Percentiles rank a stretch among this genome's conserved stretches.
These are phyloP conservation scores for Caprella mutica DNA, from an alignment of 2,888 invertebrate species.

Conservation along the genomic window DNA sequence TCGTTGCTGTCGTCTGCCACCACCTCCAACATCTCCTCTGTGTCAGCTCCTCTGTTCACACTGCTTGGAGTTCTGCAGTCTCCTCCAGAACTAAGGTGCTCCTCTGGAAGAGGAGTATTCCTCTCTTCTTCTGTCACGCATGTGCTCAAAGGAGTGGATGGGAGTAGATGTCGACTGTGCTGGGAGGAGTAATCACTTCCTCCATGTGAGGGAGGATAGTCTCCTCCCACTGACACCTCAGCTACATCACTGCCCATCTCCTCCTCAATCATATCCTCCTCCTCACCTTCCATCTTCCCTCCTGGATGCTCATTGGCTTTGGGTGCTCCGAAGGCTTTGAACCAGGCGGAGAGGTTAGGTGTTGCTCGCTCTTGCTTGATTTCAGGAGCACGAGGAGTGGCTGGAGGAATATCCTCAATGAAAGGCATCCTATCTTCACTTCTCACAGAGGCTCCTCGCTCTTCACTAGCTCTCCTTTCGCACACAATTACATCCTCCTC, in stretches of 20 bases:
- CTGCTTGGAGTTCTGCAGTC: background rate
- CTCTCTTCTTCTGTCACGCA: no score
- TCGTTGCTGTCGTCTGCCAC: slow-evolving; percentile 1
- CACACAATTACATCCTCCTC: slow-evolving; percentile 23
- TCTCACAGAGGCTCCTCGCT: slow-evolving; percentile 34
- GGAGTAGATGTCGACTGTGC: no score
- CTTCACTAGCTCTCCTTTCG: slow-evolving; percentile 22
- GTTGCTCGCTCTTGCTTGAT: slow-evolving; percentile 46
- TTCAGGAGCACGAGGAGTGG: slow-evolving; percentile 25
- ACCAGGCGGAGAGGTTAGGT: slow-evolving; percentile 81
- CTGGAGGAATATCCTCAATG: slow-evolving; percentile 12
- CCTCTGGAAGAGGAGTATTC: background rate
- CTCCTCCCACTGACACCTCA: background rate
- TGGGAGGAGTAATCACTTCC: no score
- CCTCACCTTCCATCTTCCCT: slow-evolving; percentile 24
- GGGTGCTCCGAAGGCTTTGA: slow-evolving; percentile 80
- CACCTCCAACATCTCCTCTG: background rate
- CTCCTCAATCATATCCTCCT: slow-evolving; percentile 18
- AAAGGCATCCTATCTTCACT: slow-evolving; percentile 34
- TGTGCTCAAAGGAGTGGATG: no score
- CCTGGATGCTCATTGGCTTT: slow-evolving; percentile 52
- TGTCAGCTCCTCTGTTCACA: background rate
- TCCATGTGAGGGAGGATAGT: background rate
- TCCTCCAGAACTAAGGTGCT: background rate
- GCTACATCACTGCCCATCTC: slow-evolving; percentile 17